Evolutionary conservation across 2,113 vertebrate species (phyloP), one percentile per base, ranked within the genome.

Genomic region (Tragelaphus strepsiceros): DNA sequence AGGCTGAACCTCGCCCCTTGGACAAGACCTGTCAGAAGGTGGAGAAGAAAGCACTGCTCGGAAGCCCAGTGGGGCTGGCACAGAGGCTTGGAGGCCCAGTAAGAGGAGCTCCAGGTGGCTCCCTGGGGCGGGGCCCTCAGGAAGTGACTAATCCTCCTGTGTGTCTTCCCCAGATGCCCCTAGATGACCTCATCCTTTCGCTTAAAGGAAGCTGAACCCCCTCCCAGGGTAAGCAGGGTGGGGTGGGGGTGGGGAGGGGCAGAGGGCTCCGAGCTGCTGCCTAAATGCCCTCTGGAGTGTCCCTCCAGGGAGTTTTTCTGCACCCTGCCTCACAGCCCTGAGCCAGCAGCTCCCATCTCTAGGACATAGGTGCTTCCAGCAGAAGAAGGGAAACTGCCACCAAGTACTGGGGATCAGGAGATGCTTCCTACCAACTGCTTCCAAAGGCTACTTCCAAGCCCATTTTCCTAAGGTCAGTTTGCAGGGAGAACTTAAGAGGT

Each of bases 131-230:
- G 16, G 49, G 78, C 39, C 14, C 46, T 53, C 74, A 53, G 88
- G 84, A 97, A 90, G 64, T 84, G 54, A 86, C 84, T 81, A 26
- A 91, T 86, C 71, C 83, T 82, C 64, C 30, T 49, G 85, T 71
- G 17, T 19, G n/a, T 58, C 51, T 54, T 90, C 46, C 91, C 74
- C 56, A 91, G 74, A 56, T 13, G 16, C 16, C 78, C 54, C 86
- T 28, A 6, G 30, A 3, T n/a, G 88, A 90, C 67, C 77, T 94
- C 46, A 32, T 32, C 53, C 53, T 88, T 77, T 78, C 12, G 12
- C 32, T 91, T 56, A 43, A 46, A 93, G 39, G 67, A 81, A 61
- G 32, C 12, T 10, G 12, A 46, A 49, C 19, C 6, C 64, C 49
- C 43, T 26, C 32, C 32, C 14, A 26, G 35, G 30, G 80, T 26